Conservation (phyloP, 2,888 invertebrate species). For the Clitarchus hookeri region DNA sequence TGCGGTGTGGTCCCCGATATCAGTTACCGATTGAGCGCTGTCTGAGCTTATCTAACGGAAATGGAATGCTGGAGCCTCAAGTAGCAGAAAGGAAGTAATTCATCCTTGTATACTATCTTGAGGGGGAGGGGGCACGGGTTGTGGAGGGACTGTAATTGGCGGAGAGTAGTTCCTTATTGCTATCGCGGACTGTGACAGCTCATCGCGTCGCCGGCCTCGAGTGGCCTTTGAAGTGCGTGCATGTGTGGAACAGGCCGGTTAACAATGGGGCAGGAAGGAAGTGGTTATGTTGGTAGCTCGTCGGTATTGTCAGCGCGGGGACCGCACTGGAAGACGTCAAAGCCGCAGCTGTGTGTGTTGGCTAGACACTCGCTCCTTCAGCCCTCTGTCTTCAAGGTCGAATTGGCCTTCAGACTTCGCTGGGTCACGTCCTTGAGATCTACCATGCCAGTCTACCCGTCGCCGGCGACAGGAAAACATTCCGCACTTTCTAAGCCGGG, state of each 20-base stretch:
- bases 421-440: conserved; percentile 3
- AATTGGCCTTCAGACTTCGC: neutral
- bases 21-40: neutral
- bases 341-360: too few species aligned
- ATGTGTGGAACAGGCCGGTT: neutral
- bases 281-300: neutral
- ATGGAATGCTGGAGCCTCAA: too few species aligned
- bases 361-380: neutral
- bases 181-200: too few species aligned
- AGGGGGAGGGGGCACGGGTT: too few species aligned
- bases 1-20: neutral
- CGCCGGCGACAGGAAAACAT: neutral
- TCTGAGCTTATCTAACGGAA: neutral
- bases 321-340: too few species aligned
- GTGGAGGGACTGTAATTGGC: too few species aligned
- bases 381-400: neutral
- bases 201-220: neutral
- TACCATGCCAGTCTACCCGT: neutral
- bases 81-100: neutral
- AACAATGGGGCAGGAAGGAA: neutral
- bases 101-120: too few species aligned
- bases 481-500: neutral
- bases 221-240: neutral
- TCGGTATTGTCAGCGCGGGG: neutral
- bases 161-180: too few species aligned